Evolutionary conservation across 2,113 vertebrate species (phyloP), one percentile per base, ranked within the genome.

Genomic region (Astur gentilis): DNA sequence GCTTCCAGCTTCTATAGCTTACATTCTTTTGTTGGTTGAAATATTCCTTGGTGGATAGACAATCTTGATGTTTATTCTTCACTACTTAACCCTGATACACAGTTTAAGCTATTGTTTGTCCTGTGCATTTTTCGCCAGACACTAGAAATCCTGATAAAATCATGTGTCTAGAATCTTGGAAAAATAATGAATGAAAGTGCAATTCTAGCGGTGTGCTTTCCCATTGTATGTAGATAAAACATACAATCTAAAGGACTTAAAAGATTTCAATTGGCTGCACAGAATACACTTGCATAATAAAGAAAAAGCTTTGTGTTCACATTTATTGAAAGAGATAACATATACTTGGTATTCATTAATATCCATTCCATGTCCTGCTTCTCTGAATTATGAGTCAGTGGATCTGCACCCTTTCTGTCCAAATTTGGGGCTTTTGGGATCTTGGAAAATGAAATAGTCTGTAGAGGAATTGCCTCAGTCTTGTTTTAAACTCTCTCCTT

Each of bases 51-150:
- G 22, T 76, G 16, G 40, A 65, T 6, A 78, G 58, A 54, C 22
- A 61, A 62, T 31, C 16, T 44, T 75, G 62, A 71, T 38, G 9
- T 83, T 83, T 93, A 45, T 78, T 93, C 60, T 90, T 76, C 40
- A 20, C 58, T 73, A 50, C 26, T 87, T 93, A 84, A 84, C 52
- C 10, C 45, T 85, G 27, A 40, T 78, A 50, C 3, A 7, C 60
- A 82, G 29, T 50, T 95, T 82, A 86, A 97, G n/a, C 58, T 83
- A 42, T 66, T 57, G 34, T 80, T 95, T 94, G 45, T 83, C 64
- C n/a, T 44, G 10, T 64, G 50, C 27, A 22, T 89, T 94, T 96
- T 65, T 83, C 45, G 7, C 26, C 79, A 90, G 58, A 70, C 87
- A n/a, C 79, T 81, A 73, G 55, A 88, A 93, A 81, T 93, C 32